Evolutionary conservation across 2,797 vertebrate genomes (phyloP), one percentile per base, ranked within the genome.

Genomic region (Odontamblyopus lacepedii): DNA sequence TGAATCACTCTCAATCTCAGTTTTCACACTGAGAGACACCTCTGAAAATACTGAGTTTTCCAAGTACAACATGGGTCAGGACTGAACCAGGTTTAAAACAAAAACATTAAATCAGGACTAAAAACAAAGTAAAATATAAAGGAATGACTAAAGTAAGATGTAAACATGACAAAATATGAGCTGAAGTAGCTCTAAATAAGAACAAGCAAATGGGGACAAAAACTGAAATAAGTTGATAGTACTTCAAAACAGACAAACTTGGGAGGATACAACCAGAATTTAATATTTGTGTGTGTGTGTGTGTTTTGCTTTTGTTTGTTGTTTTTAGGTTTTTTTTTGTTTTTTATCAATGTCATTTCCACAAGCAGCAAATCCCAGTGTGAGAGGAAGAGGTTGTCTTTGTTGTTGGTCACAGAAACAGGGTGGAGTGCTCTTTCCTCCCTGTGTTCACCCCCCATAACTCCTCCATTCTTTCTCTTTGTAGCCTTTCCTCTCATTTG

Each of bases 351-450:
- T 3, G 35, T 11, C 48, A 61, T 80, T 83, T 77, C 77, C 75
- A 60, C 48, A 41, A 70, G 71, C 76, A 61, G 69, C 44, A 67
- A 70, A 74, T 72, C 74, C 67, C 67, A 72, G 35, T 80, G 71
- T 70, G 75, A 90, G 85, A 81, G 92, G 90, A 91, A 91, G 88
- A 85, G 87, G 86, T 86, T 81, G 85, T 89, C 88, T 93, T 88
- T 90, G 87, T 92, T 92, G 87, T 90, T 75, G 48, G 81, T 84
- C 80, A 83, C 84, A 83, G 87, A 88, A 91, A 92, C 86, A 91
- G 92, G 92, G 93, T 92, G 92, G 91, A 92, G 93, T 91, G 87
- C 83, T 70, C 65, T 91, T 94, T 93, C 92, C 92, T 93, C 91
- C 81, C 86, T 87, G 89, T 90, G 90, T 93, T 65, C 63, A 60